These are phyloP conservation scores for Tanytarsus gracilentus DNA, from an alignment of 2,888 invertebrate genomes.

Conservation along the genomic window DNA sequence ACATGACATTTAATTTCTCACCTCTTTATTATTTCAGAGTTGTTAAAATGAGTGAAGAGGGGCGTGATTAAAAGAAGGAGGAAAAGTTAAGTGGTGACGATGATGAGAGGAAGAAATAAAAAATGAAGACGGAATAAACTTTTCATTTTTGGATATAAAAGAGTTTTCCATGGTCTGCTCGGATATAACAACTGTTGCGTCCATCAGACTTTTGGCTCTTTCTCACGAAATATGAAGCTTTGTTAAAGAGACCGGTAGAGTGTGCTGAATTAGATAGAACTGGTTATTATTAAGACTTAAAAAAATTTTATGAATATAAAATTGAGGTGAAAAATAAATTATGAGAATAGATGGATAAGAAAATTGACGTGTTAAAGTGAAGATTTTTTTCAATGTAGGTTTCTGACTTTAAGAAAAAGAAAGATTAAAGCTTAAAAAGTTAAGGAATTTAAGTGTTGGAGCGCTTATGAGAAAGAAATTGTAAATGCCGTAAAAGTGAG, in stretches of 20 bases:
- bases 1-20: too few relatives aligned
- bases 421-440: constrained; percentile 77
- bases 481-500: constrained; percentile 60
- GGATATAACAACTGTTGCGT: constrained; percentile 54
- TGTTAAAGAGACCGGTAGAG: constrained; percentile 52
- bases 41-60: too few relatives aligned
- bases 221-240: constrained; percentile 68
- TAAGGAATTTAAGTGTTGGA: constrained; percentile 68
- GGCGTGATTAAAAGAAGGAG: neutral
- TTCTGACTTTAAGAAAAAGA: constrained; percentile 84
- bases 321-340: constrained; percentile 51
- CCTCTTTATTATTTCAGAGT: too few relatives aligned
- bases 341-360: too few relatives aligned
- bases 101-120: neutral
- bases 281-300: constrained; percentile 32
- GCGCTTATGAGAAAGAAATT: constrained; percentile 71
- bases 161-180: constrained; percentile 52
- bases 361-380: too few relatives aligned
- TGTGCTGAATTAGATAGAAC: constrained; percentile 40
- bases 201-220: constrained; percentile 82
- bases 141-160: constrained; percentile 50
- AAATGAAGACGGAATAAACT: constrained; percentile 30
- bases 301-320: constrained; percentile 38
- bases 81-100: too few relatives aligned
- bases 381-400: constrained; percentile 63